Base-by-base conservation (phyloP, 2,888 invertebrate genomes). In the Cheilosia variabilis region DNA sequence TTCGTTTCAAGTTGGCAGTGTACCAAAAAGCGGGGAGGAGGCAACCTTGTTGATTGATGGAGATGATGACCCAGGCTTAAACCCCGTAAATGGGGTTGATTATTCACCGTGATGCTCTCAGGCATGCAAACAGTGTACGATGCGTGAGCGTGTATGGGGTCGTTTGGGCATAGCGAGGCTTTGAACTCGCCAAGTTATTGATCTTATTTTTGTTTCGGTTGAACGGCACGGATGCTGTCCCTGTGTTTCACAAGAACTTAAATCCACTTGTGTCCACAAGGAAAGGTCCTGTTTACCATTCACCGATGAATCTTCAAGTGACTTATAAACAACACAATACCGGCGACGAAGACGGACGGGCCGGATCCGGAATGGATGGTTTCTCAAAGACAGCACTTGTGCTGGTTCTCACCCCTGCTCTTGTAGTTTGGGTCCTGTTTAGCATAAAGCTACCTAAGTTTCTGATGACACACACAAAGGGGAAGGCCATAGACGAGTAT, bases 361-460 rank as follows among this genome's bases (percentile, higher is more conserved):
- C 57, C 72, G 53, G 31, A 62, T 60, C 53, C 31, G 47, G 55
- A 71, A 68, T 57, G 66, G 66, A 76, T 71, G 71, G 66, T 72
- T 72, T 81, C 81, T 81, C 81, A 81, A 86, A 81, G 76, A 71
- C 86, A 86, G 79, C 69, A 76, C 75, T 76, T 84, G 80, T 65
- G 53, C 58, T 43, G 34, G 34, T 47, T 79, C 73, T 58, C 68
- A 68, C 37, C 52, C 79, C 50, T 17, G 58, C 19, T 60, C n/a
- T 19, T 17, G 13, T 43, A 58, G 37, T 73, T 62, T 73, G 58
- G 57, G 34, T 69, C 34, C 72, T 81, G 76, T 72, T 86, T 86
- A 86, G 81, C 86, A 86, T 86, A 86, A 86, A 81, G 76, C 81
- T 81, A 71, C 81, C 76, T 57, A 71, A 86, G 66, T 76, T 78